Evolutionary conservation across 2,888 invertebrate species (phyloP).

Genomic region (Athripsodes cinereus): DNA sequence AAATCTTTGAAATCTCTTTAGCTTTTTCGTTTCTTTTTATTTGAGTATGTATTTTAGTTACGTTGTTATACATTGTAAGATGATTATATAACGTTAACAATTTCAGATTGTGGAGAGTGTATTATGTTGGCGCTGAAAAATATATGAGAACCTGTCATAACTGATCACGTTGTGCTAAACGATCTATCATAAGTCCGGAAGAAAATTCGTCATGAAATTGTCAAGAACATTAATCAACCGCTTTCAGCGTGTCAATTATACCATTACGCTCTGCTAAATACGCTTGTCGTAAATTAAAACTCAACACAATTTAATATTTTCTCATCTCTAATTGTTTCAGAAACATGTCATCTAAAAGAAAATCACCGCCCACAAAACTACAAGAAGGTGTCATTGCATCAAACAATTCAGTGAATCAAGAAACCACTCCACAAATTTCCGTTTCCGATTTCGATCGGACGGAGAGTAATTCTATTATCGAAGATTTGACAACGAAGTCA

Average conservation of each 20-base stretch:
- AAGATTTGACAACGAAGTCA: slow-evolving; percentile 27
- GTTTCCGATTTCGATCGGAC: slow-evolving; percentile 28
- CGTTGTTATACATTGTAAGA: too few relatives aligned
- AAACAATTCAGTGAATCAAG: slow-evolving; percentile 40
- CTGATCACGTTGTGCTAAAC: slow-evolving; percentile 6
- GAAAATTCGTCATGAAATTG: slow-evolving; percentile 2
- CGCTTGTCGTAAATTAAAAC: slow-evolving; percentile 8
- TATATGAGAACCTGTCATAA: not conserved
- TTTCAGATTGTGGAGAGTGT: too few relatives aligned
- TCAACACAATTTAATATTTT: not conserved
- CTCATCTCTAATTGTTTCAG: slow-evolving; percentile 51
- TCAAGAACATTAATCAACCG: slow-evolving; percentile 12
- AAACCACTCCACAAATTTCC: slow-evolving; percentile 45
- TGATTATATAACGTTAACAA: too few relatives aligned
- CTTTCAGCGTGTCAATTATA: slow-evolving; percentile 14
- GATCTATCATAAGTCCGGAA: slow-evolving; percentile 7
- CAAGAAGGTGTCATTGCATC: slow-evolving; percentile 59
- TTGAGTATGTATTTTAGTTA: too few relatives aligned
- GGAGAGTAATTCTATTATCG: slow-evolving; percentile 16
- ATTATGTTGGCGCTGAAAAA: too few relatives aligned
- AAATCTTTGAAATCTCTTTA: too few relatives aligned
- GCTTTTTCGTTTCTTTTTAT: too few relatives aligned
- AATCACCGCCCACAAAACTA: slow-evolving; percentile 91
- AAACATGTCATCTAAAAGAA: slow-evolving; percentile 96
- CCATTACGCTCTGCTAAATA: slow-evolving; percentile 14